A percentile compares a stretch with the other conserved stretches of the same genome.
phyloP scores from a whole-genome alignment of 1,140 invertebrate species.

The Ceratoteleas bidentatus region DNA sequence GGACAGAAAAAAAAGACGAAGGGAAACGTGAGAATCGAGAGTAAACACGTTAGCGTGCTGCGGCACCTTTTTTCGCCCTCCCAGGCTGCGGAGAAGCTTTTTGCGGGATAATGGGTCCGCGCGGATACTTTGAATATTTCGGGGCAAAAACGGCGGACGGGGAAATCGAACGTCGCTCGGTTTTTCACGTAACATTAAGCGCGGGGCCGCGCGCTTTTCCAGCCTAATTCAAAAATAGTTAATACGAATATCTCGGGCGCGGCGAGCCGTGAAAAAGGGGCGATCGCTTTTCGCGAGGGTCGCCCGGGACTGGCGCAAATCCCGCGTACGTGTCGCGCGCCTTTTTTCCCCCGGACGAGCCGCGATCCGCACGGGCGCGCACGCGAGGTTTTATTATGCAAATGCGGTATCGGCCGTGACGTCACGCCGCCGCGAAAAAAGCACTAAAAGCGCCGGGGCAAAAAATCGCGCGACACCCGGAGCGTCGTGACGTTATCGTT shows the following conservation, averaged over 20 bases:
- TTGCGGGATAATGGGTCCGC: not conserved
- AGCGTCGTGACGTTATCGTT: too few relatives aligned
- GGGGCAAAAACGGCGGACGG: not conserved
- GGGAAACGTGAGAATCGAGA: too few relatives aligned
- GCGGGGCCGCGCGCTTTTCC: slow-evolving; percentile 19
- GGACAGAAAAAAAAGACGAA: too few relatives aligned
- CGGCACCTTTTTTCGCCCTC: too few relatives aligned
- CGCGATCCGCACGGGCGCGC: slow-evolving; percentile 48
- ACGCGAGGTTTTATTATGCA: slow-evolving; percentile 76
- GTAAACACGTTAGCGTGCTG: too few relatives aligned
- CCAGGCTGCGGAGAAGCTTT: not conserved
- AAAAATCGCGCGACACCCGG: too few relatives aligned
- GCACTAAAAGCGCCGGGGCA: too few relatives aligned
- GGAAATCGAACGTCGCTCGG: slow-evolving; percentile 14
- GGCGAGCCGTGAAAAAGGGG: slow-evolving; percentile 46
- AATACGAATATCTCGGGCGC: slow-evolving; percentile 67
- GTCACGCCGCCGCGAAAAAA: slow-evolving; percentile 33
- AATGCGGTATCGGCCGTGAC: slow-evolving; percentile 72
- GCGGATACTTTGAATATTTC: not conserved
- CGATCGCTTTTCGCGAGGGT: slow-evolving; percentile 24
- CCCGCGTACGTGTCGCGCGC: slow-evolving; percentile 21
- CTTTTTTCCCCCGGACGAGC: slow-evolving; percentile 45
- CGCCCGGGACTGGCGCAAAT: slow-evolving; percentile 36
- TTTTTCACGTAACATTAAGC: slow-evolving; percentile 45
- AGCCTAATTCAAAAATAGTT: slow-evolving; percentile 69